phyloP scores from a whole-genome alignment of 92 coral and sea anemone genomes.

The Porites rus region DNA sequence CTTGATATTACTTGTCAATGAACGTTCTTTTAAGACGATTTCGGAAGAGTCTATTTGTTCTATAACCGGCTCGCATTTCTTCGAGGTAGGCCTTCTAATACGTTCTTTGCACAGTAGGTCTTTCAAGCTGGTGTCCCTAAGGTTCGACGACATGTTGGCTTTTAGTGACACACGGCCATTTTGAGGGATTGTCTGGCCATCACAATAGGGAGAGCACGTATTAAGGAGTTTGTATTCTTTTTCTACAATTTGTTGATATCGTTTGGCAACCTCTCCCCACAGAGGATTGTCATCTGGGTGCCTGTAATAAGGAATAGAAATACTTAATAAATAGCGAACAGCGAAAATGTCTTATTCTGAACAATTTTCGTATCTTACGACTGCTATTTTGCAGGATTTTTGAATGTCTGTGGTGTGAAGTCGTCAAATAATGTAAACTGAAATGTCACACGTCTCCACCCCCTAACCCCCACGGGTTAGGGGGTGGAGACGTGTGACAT shows the following conservation, averaged over 20 bases:
- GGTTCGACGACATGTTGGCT: not conserved
- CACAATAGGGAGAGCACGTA: constrained; percentile 16
- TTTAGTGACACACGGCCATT: not conserved
- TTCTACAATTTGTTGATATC: constrained; percentile 38
- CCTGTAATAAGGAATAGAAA: not conserved
- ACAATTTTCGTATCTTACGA: not conserved
- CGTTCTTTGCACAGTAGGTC: not conserved
- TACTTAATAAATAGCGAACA: not conserved
- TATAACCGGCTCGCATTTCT: not conserved
- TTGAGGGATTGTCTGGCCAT: constrained; percentile 10
- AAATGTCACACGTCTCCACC: too few species aligned
- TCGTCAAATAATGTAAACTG: too few species aligned
- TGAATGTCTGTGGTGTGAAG: too few species aligned
- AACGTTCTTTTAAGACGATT: not conserved
- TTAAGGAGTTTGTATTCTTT: constrained; percentile 19
- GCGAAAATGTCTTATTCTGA: too few species aligned
- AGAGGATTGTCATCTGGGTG: not conserved
- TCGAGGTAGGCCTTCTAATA: not conserved
- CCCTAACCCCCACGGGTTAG: too few species aligned
- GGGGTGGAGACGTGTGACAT: too few species aligned
- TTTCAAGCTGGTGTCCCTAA: not conserved
- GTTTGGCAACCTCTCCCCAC: constrained; percentile 35
- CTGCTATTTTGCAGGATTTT: too few species aligned
- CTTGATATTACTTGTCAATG: not conserved
- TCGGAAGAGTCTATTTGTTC: not conserved